Conservation (phyloP, 2,113 vertebrate species). For the cattle (Bos taurus) region DNA sequence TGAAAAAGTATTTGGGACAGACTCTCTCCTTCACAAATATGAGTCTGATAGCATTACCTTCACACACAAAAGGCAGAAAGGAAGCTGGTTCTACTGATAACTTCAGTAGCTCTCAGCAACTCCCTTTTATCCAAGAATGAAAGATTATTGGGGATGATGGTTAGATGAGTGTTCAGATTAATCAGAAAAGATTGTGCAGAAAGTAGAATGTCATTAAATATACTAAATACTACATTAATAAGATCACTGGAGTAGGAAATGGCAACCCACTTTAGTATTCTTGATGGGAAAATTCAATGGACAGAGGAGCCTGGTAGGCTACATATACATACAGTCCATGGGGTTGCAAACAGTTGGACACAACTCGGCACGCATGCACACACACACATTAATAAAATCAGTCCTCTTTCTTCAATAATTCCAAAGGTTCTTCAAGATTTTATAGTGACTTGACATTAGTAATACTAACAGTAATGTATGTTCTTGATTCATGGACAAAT, state of each 20-base stretch:
- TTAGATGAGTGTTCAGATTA: neutral
- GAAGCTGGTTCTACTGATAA: neutral
- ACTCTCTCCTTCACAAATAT: neutral
- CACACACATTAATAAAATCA: neutral
- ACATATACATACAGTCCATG: neutral
- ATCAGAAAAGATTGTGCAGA: neutral
- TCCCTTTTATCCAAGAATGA: conserved; percentile 4
- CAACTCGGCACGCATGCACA: neutral
- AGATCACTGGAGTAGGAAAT: neutral
- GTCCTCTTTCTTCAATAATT: neutral
- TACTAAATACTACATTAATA: conserved; percentile 14
- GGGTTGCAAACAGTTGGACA: neutral
- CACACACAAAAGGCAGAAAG: conserved; percentile 1
- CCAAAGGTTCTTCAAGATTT: conserved; percentile 10
- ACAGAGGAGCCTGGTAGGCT: neutral
- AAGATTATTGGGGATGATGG: neutral
- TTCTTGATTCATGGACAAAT: neutral
- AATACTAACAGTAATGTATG: neutral
- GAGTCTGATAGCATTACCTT: neutral
- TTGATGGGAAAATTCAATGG: neutral
- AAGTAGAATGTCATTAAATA: conserved; percentile 11
- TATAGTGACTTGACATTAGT: neutral
- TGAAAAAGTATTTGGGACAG: neutral
- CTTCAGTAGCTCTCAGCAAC: neutral
- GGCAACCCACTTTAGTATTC: neutral